A percentile compares a stretch with the other conserved stretches of the same genome.
These are phyloP conservation scores for Mungos mungo DNA, from an alignment of 2,113 vertebrate genomes.

Conservation along the genomic window DNA sequence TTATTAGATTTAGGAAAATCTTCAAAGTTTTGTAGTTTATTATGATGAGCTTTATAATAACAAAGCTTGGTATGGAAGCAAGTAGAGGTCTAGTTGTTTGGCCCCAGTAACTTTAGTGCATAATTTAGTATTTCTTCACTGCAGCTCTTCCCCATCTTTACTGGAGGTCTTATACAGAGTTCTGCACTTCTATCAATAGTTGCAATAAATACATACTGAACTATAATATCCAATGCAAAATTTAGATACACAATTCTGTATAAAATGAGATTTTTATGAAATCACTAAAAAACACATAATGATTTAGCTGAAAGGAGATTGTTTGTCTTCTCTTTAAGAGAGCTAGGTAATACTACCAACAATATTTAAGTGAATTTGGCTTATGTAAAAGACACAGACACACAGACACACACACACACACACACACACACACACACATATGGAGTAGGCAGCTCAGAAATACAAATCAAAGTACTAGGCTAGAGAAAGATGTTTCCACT, in stretches of 20 bases:
- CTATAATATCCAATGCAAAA: neutral
- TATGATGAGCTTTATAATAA: neutral
- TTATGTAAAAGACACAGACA: neutral
- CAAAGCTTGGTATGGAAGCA: neutral
- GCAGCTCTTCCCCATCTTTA: neutral
- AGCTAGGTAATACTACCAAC: neutral
- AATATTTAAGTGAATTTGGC: neutral
- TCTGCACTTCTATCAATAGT: neutral
- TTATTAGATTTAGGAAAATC: neutral
- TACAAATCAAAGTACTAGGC: neutral
- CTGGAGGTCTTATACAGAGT: neutral
- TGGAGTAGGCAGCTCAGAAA: neutral
- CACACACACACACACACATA: neutral
- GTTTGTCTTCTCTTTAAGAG: neutral
- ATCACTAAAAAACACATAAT: neutral
- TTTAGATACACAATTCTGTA: neutral
- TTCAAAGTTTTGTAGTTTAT: neutral
- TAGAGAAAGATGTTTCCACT: neutral
- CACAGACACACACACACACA: neutral
- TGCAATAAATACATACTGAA: neutral
- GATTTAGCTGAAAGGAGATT: neutral
- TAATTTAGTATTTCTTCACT: neutral
- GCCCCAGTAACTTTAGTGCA: neutral
- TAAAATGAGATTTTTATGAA: constrained; percentile 12
- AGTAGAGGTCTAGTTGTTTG: neutral